Evolutionary conservation across 2,113 vertebrate species (phyloP).

Genomic region (Pantherophis guttatus): DNA sequence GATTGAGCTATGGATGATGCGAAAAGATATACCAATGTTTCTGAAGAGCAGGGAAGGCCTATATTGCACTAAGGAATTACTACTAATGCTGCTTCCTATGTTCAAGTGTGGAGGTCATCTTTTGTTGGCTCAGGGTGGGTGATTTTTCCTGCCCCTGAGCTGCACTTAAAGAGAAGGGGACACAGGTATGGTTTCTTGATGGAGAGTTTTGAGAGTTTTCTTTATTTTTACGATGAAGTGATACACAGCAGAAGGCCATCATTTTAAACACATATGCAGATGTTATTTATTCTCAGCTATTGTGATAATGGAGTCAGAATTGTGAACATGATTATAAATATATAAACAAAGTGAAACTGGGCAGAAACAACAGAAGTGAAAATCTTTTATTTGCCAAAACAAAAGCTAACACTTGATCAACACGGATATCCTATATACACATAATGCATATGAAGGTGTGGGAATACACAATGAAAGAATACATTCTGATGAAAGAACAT

Average conservation of each 20-base stretch:
- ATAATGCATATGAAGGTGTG: neutral
- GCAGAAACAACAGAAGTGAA: neutral
- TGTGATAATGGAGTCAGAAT: slow-evolving; percentile 20
- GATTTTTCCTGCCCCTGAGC: neutral
- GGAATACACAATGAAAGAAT: neutral
- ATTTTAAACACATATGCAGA: neutral
- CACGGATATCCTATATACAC: neutral
- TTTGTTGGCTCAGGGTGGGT: neutral
- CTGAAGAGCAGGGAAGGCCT: neutral
- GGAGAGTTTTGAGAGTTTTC: neutral
- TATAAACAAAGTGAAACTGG: neutral
- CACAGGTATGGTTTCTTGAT: neutral
- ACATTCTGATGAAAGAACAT: neutral
- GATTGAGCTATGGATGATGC: neutral
- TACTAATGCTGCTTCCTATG: neutral
- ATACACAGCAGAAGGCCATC: neutral
- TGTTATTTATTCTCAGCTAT: slow-evolving; percentile 11
- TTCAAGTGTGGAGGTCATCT: neutral
- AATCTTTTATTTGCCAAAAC: neutral
- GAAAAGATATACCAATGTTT: neutral
- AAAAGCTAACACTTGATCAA: neutral
- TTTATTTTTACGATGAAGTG: neutral
- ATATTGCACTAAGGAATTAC: neutral
- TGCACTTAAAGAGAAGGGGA: neutral
- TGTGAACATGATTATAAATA: slow-evolving; percentile 11